Evolutionary conservation across 1,140 invertebrate species (phyloP).

Genomic region (Myzus persicae): DNA sequence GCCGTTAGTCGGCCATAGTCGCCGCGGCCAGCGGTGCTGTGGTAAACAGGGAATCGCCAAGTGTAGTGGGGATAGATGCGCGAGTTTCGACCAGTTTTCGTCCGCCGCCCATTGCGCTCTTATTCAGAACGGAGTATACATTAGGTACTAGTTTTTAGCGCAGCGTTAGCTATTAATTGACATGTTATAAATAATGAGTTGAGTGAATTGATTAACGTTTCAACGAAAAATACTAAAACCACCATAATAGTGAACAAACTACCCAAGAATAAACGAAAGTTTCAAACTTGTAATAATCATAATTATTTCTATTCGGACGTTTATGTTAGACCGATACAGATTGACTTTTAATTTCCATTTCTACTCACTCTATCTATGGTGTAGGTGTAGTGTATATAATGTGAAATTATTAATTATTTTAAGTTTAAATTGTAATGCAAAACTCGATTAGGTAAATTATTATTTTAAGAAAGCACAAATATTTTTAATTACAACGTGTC

Average conservation of each 20-base stretch:
- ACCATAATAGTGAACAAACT: too few relatives aligned
- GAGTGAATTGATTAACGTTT: neutral
- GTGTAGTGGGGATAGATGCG: too few relatives aligned
- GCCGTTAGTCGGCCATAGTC: too few relatives aligned
- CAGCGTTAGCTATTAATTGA: neutral
- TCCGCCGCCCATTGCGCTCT: too few relatives aligned
- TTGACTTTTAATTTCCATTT: neutral
- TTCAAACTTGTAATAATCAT: neutral
- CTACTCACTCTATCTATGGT: neutral
- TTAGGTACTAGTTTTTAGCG: neutral
- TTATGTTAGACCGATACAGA: neutral
- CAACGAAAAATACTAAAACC: neutral
- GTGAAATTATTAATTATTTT: neutral
- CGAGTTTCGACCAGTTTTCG: too few relatives aligned
- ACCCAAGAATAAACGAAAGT: neutral
- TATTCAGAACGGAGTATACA: too few relatives aligned
- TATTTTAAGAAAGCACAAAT: neutral
- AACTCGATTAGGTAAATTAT: neutral
- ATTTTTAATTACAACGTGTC: neutral
- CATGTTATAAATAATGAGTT: neutral
- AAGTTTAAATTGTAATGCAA: neutral
- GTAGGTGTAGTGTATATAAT: neutral
- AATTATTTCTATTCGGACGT: neutral
- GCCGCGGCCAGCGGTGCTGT: too few relatives aligned
- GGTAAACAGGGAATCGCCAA: too few relatives aligned